Evolutionary conservation across 2,888 invertebrate genomes (phyloP).

Genomic region (Heliconius ismenius): DNA sequence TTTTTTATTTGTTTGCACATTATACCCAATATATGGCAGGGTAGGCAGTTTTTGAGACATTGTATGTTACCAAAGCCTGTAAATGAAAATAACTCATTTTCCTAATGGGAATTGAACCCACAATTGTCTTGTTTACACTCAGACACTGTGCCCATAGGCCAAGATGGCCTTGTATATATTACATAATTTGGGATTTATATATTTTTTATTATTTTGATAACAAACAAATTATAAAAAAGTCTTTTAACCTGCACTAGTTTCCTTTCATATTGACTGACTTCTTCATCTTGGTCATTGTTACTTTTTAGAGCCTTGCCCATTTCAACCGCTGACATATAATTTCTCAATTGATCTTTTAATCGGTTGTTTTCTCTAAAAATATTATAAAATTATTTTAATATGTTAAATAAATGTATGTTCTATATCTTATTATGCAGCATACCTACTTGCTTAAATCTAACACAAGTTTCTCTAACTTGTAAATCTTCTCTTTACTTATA

Average conservation of each 20-base stretch:
- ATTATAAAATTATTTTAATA: not conserved
- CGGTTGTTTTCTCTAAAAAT: constrained; percentile 89
- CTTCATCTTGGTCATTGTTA: constrained; percentile 81
- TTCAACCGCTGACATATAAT: constrained; percentile 94
- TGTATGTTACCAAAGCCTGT: not conserved
- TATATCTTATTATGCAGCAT: constrained; percentile 77
- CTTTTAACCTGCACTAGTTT: constrained; percentile 89
- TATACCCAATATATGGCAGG: too few species aligned
- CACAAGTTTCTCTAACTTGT: constrained; percentile 79
- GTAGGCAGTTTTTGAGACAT: not conserved
- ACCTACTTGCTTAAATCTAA: constrained; percentile 85
- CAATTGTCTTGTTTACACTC: too few species aligned
- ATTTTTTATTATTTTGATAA: not conserved
- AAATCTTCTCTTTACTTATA: constrained; percentile 72
- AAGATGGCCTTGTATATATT: not conserved
- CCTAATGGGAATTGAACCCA: too few species aligned
- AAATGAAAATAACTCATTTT: not conserved
- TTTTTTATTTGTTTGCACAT: too few species aligned
- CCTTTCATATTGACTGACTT: constrained; percentile 90
- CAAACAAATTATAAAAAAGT: not conserved
- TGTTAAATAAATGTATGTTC: not conserved
- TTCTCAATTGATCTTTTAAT: constrained; percentile 91
- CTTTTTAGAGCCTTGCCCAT: constrained; percentile 90
- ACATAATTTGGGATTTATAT: not conserved
- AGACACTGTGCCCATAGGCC: not conserved